phyloP scores from a whole-genome alignment of 2,797 vertebrate genomes.

The Hirundo rustica region DNA sequence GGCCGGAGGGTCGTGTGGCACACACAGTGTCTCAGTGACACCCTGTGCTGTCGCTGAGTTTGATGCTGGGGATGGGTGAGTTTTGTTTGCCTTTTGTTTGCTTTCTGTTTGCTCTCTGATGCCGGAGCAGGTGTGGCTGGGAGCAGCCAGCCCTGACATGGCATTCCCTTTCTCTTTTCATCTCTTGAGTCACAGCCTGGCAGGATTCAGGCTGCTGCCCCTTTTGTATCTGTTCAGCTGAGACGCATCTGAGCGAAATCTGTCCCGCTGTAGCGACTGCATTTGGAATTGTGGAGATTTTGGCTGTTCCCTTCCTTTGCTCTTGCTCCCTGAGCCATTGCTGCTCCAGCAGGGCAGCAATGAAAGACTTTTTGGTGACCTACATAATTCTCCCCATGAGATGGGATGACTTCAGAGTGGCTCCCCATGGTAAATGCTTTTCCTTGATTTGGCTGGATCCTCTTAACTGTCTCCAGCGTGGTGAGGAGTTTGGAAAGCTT shows the following conservation, averaged over 20 bases:
- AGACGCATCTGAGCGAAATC: neutral
- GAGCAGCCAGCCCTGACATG: neutral
- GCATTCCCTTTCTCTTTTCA: neutral
- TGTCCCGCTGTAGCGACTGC: neutral
- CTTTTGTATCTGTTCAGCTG: neutral
- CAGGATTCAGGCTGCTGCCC: neutral
- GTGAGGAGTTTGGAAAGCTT: neutral
- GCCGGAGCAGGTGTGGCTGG: constrained; percentile 6
- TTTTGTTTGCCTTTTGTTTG: neutral
- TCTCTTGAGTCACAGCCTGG: neutral
- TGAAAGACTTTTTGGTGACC: neutral
- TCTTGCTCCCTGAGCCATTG: neutral
- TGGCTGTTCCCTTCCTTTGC: neutral
- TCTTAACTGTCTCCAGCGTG: neutral
- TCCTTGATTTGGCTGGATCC: neutral
- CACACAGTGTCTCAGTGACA: neutral
- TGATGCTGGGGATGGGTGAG: neutral
- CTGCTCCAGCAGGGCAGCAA: neutral
- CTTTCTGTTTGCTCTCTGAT: neutral
- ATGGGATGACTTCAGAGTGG: constrained; percentile 2
- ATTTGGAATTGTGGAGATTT: neutral
- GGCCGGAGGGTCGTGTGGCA: neutral
- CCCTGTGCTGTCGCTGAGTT: neutral
- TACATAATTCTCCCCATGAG: neutral
- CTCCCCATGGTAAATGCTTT: neutral